phyloP scores from a whole-genome alignment of 2,888 invertebrate genomes.

The Agrilus mali region DNA sequence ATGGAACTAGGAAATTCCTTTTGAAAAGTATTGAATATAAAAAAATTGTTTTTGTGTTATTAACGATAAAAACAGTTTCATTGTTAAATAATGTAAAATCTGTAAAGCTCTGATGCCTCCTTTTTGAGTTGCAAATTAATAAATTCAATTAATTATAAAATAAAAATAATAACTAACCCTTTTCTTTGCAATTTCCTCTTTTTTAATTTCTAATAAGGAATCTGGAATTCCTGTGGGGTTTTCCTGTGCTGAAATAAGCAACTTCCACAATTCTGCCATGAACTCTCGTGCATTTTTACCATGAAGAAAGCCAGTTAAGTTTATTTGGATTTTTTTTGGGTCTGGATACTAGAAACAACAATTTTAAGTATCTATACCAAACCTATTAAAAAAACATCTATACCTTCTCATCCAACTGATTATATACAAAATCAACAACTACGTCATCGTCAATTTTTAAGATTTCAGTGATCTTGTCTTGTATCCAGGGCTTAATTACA shows the following conservation, averaged over 20 bases:
- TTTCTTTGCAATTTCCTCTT: conserved; percentile 87
- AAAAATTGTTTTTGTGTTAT: no score
- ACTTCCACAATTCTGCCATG: conserved; percentile 95
- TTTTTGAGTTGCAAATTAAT: conserved; percentile 7
- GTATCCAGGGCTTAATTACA: conserved; percentile 98
- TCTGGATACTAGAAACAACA: conserved; percentile 65
- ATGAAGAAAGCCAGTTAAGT: conserved; percentile 96
- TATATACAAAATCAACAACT: conserved; percentile 96
- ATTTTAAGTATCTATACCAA: conserved; percentile 9
- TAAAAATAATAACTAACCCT: conserved; percentile 44
- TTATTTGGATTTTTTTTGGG: conserved; percentile 98
- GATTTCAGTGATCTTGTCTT: conserved; percentile 89
- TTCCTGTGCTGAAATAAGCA: conserved; percentile 89
- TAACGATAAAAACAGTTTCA: no score
- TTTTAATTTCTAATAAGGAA: conserved; percentile 87
- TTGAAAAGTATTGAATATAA: no score
- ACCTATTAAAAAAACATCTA: conserved; percentile 27
- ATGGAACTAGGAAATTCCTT: no score
- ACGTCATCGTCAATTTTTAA: conserved; percentile 98
- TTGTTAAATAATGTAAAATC: neutral
- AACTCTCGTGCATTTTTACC: conserved; percentile 95
- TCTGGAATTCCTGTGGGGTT: conserved; percentile 93
- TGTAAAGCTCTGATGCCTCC: neutral
- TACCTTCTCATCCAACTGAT: conserved; percentile 93
- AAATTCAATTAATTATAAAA: neutral